Base-by-base conservation (phyloP, 2,888 invertebrate species). In the Alentia gelatinosa region DNA sequence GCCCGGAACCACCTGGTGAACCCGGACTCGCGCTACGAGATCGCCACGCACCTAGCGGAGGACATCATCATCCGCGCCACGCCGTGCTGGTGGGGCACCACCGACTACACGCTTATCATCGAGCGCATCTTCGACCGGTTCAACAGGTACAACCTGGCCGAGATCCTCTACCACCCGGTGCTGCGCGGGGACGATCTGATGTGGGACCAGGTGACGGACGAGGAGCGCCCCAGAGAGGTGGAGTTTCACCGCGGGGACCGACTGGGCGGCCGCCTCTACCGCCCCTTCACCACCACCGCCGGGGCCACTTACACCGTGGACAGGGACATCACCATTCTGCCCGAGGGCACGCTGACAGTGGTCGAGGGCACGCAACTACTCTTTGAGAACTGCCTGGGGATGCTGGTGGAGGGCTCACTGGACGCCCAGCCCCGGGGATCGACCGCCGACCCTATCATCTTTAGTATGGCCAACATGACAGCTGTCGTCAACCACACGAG, bases 401-500 rank as follows among this genome's bases (percentile, higher is more conserved):
- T 99, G 97, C 98, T 99, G 98, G 98, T 99, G 1, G 99, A 99
- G 74, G 99, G 99, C 0, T 97, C 98, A 95, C 96, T 99, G 23
- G 39, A 89, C 23, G 79, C 50, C 15, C 86, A 40, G 7, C 37
- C 91, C 23, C 39, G 50, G 5, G 92, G 92, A 19, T 47, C 42
- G 9, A 84, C 68, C 26, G 63, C 50, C 23, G 89, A 92, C 12
- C 91, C 92, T 23, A 89, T 94, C 23, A 75, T 88, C 12, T 91
- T 93, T 42, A 91, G 40, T n/a, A 75, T 93, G 90, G 92, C 92
- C 89, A 94, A 94, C n/a, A 93, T 94, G 91, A 93, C 94, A 26
- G 95, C 95, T 0, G 90, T 89, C 83, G 89, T 90, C 0, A 93
- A 93, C 0, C 96, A 97, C 89, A 96, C 97, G 0, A 97, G 98